Conservation (phyloP, 2,797 vertebrate genomes). For the Halcyon chelicuti region DNA sequence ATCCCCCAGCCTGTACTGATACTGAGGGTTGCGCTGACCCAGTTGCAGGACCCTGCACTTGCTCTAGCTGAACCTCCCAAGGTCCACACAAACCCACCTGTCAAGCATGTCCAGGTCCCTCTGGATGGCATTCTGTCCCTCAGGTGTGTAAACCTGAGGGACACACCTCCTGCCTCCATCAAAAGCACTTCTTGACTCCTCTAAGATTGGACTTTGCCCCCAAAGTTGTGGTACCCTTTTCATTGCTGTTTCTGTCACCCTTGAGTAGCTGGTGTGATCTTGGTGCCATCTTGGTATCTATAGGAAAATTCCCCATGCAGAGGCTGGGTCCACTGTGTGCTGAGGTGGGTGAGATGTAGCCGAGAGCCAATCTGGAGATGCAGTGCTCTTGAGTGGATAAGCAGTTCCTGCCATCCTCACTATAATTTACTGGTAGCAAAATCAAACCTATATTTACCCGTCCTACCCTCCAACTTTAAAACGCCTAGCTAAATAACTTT, state of each 20-base stretch:
- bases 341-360: background rate
- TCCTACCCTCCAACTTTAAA: background rate
- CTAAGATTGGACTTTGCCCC: background rate
- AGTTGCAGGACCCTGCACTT: background rate
- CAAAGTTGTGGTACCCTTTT: background rate
- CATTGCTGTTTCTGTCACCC: background rate
- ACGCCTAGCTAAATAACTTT: background rate
- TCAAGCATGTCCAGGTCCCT: too few relatives aligned
- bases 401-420: background rate
- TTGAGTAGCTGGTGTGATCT: background rate
- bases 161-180: background rate
- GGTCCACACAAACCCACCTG: too few relatives aligned
- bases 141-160: too few relatives aligned
- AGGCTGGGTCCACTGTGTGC: background rate
- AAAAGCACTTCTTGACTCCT: background rate
- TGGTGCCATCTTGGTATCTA: rapidly evolving
- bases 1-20: background rate
- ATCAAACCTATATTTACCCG: background rate
- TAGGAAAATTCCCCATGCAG: rapidly evolving
- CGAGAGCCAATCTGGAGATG: background rate
- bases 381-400: background rate
- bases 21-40: background rate
- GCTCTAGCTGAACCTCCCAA: too few relatives aligned
- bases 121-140: too few relatives aligned
- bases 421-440: background rate